Percentiles rank a stretch among this genome's conserved stretches.
Conservation (phyloP, 1,140 invertebrate genomes). For the Panonychus citri region DNA sequence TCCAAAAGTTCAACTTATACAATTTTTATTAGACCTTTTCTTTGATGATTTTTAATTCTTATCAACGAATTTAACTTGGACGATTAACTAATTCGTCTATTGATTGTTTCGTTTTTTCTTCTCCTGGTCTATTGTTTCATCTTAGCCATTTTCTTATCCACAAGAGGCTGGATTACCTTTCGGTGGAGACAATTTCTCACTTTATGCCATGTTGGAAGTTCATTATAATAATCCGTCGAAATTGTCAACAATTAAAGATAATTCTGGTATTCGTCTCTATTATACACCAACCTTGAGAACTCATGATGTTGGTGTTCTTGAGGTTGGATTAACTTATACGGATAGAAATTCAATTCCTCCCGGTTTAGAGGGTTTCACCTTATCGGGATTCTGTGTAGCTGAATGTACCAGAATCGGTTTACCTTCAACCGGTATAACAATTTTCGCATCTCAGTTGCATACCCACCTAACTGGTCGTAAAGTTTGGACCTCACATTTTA, state of each 20-base stretch:
- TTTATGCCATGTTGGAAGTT: slow-evolving; percentile 76
- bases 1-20: not conserved
- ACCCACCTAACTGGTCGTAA: slow-evolving; percentile 74
- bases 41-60: not conserved
- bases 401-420: slow-evolving; percentile 69
- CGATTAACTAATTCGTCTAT: not conserved
- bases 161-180: slow-evolving; percentile 71
- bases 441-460: slow-evolving; percentile 91
- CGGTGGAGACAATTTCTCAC: slow-evolving; percentile 59
- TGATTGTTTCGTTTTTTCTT: no score
- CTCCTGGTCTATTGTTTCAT: no score
- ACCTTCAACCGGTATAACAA: slow-evolving; percentile 51
- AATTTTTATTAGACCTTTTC: not conserved
- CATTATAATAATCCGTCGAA: slow-evolving; percentile 88
- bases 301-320: slow-evolving; percentile 84
- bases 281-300: slow-evolving; percentile 34
- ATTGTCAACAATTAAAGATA: slow-evolving; percentile 42
- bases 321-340: slow-evolving; percentile 83
- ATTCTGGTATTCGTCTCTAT: slow-evolving; percentile 61
- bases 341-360: slow-evolving; percentile 97
- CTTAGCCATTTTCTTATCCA: slow-evolving; percentile 28
- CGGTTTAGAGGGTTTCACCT: slow-evolving; percentile 37
- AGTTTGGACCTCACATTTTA: slow-evolving; percentile 61
- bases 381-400: slow-evolving; percentile 71
- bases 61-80: not conserved